phyloP scores from a whole-genome alignment of 2,797 vertebrate species.

The Hippopotamyrus pictus region DNA sequence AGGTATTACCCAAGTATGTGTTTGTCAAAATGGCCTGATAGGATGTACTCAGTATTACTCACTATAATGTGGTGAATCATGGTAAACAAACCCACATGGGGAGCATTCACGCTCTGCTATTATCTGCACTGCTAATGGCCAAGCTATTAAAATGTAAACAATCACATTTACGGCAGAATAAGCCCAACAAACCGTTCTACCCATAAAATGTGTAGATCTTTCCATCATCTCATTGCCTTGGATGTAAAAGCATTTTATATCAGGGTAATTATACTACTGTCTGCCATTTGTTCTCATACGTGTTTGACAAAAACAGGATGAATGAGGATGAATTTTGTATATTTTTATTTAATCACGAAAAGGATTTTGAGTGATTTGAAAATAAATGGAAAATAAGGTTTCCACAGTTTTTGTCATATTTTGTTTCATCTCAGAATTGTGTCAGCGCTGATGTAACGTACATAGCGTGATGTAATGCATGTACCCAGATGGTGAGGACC shows the following conservation, averaged over 20 bases:
- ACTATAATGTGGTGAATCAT: not conserved
- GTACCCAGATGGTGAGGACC: not conserved
- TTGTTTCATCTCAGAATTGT: not conserved
- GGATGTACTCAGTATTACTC: not conserved
- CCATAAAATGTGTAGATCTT: conserved; percentile 10
- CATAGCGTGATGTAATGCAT: not conserved
- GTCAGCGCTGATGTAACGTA: not conserved
- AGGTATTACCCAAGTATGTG: not conserved
- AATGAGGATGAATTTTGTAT: not conserved
- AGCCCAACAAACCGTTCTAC: conserved; percentile 10
- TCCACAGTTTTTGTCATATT: not conserved
- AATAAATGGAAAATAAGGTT: not conserved
- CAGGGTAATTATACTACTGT: conserved; percentile 10
- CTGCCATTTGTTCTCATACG: not conserved
- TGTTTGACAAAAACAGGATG: not conserved
- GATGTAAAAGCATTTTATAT: conserved; percentile 4
- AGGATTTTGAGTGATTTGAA: not conserved
- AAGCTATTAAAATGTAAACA: conserved; percentile 21
- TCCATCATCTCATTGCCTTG: not conserved
- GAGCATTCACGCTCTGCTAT: not conserved
- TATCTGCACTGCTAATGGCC: conserved; percentile 8
- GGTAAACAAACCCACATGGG: not conserved
- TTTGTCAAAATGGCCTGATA: not conserved
- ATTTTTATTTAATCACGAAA: not conserved
- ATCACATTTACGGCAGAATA: conserved; percentile 15